Percentiles rank a stretch among this genome's conserved stretches.
Conservation (phyloP, 2,113 vertebrate genomes). For the Cyanoliseus patagonus region DNA sequence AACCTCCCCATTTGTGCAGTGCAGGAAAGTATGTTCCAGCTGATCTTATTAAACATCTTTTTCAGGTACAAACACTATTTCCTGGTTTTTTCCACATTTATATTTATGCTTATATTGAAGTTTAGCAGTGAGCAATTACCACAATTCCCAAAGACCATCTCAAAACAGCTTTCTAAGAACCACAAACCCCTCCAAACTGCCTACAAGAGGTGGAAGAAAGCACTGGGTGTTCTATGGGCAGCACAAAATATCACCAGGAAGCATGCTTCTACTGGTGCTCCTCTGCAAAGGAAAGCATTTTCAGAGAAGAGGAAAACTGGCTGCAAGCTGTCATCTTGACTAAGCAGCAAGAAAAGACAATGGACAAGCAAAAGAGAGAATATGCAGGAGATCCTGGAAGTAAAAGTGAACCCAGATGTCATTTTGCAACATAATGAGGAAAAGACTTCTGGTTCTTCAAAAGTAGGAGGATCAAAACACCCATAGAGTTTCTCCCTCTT, state of each 20-base stretch:
- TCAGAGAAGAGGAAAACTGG: background rate
- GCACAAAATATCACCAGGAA: background rate
- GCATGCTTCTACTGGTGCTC: background rate
- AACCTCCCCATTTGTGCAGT: background rate
- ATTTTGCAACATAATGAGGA: background rate
- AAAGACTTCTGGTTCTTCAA: background rate
- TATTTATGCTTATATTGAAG: background rate
- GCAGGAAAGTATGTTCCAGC: background rate
- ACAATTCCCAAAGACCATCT: background rate
- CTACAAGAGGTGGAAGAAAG: background rate
- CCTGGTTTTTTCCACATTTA: background rate
- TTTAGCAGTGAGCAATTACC: background rate
- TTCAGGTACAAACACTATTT: background rate
- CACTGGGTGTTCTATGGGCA: background rate
- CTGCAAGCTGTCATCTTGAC: background rate
- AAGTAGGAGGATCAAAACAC: background rate
- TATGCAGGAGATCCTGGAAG: background rate
- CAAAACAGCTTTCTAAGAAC: background rate
- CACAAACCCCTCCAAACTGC: rapidly evolving
- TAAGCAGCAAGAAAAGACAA: background rate
- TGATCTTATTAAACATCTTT: background rate
- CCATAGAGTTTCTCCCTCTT: background rate
- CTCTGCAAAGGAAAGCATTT: background rate
- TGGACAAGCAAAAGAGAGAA: background rate
- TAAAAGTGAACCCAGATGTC: background rate